Percentiles rank a stretch among this genome's conserved stretches.
These are phyloP conservation scores for Lithobius niger DNA, from an alignment of 1,140 invertebrate genomes.

Conservation along the genomic window DNA sequence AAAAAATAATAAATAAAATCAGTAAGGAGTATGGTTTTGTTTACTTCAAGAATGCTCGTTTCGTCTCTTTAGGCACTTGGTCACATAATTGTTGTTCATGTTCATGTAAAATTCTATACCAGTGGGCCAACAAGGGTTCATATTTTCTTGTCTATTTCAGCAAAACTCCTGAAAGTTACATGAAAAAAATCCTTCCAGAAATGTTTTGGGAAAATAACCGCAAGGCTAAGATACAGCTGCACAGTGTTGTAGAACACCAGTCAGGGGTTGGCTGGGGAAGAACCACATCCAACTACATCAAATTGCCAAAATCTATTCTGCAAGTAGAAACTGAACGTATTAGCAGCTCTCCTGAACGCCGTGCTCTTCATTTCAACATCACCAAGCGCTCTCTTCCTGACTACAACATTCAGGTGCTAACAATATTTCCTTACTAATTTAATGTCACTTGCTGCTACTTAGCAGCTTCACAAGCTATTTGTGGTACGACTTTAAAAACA, in stretches of 20 bases:
- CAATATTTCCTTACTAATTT: neutral
- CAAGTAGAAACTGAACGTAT: neutral
- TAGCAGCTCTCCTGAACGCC: neutral
- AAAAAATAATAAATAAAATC: neutral
- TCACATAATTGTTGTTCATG: neutral
- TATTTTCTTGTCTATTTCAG: neutral
- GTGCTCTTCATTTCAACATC: neutral
- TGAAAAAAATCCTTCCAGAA: neutral
- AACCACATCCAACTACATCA: neutral
- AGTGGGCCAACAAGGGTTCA: too few relatives aligned
- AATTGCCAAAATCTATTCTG: neutral
- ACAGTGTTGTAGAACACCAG: neutral
- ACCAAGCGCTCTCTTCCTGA: neutral
- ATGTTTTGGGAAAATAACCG: neutral
- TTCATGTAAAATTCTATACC: too few relatives aligned
- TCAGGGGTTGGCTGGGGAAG: neutral
- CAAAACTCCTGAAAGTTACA: neutral
- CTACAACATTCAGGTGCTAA: neutral
- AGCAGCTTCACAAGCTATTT: neutral
- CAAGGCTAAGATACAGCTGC: neutral
- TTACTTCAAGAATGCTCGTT: neutral
- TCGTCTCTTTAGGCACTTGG: neutral
- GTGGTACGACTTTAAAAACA: too few relatives aligned
- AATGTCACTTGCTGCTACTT: neutral
- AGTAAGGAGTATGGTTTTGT: neutral